Conservation (phyloP, 2,113 vertebrate species). For the Sitta europaea region DNA sequence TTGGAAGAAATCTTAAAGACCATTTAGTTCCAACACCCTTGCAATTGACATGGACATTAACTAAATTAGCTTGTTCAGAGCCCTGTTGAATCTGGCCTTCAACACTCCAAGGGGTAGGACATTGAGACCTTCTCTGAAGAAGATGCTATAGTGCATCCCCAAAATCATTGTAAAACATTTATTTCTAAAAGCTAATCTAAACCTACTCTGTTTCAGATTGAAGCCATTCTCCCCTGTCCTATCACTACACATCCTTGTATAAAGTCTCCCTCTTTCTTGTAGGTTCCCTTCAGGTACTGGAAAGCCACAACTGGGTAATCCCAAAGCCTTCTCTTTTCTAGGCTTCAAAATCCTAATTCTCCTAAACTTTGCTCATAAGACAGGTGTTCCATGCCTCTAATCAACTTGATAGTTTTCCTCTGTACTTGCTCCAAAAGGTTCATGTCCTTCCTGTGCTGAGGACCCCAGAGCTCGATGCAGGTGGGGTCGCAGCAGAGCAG, state of each 20-base stretch:
- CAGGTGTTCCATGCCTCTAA: background rate
- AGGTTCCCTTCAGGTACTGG: background rate
- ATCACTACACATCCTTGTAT: background rate
- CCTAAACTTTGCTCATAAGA: background rate
- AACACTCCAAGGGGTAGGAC: background rate
- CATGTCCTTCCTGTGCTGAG: background rate
- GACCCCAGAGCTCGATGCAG: accelerated
- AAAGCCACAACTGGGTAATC: background rate
- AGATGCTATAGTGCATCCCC: background rate
- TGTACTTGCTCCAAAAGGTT: background rate
- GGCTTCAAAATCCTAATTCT: background rate
- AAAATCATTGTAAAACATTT: background rate
- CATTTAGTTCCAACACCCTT: background rate
- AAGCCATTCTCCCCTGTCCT: background rate
- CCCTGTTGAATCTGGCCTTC: background rate
- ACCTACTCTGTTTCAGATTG: background rate
- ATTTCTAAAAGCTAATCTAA: background rate
- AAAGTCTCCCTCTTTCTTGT: background rate
- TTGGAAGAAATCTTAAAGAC: background rate
- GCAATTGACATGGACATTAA: too few species aligned
- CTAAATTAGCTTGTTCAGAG: background rate
- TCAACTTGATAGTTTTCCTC: too few species aligned
- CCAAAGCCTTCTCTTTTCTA: background rate
- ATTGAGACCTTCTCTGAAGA: background rate
- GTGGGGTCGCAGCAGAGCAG: background rate